Conservation (phyloP, 2,888 invertebrate species). For the Apodemia zela region DNA sequence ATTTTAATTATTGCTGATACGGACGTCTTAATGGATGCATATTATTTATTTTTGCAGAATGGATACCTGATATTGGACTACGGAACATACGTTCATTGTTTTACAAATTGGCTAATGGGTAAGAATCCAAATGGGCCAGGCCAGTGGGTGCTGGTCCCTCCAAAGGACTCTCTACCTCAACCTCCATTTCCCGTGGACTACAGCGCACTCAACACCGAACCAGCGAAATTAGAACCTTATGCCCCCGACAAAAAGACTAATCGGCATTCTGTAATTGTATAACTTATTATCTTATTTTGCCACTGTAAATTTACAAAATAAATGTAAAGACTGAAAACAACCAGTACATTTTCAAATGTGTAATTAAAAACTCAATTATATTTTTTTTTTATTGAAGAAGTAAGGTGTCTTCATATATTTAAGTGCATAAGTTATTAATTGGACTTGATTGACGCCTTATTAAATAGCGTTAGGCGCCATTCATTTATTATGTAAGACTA, state of each 20-base stretch:
- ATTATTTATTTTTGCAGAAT: slow-evolving; percentile 74
- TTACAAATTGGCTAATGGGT: slow-evolving; percentile 87
- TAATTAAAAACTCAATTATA: slow-evolving; percentile 13
- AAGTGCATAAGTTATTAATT: too few species aligned
- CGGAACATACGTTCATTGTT: slow-evolving; percentile 85
- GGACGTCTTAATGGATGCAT: too few species aligned
- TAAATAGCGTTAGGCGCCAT: too few species aligned
- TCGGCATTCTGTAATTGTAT: slow-evolving; percentile 85
- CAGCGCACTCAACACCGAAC: slow-evolving; percentile 86
- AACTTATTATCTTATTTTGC: slow-evolving; percentile 20
- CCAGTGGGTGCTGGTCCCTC: slow-evolving; percentile 85
- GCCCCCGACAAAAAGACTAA: slow-evolving; percentile 84
- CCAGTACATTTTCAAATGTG: background rate
- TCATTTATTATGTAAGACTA: too few species aligned
- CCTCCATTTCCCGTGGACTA: slow-evolving; percentile 88
- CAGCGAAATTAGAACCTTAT: slow-evolving; percentile 85
- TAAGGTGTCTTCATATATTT: background rate
- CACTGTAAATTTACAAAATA: slow-evolving; percentile 17
- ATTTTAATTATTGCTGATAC: too few species aligned
- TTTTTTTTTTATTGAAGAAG: background rate
- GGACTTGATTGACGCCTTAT: too few species aligned
- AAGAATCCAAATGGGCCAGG: slow-evolving; percentile 88
- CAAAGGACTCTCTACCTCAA: slow-evolving; percentile 74
- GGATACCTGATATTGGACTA: slow-evolving; percentile 84
- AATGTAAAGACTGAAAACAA: slow-evolving; percentile 16